Base-by-base conservation (phyloP, 2,888 invertebrate genomes). In the Apoderus coryli region DNA sequence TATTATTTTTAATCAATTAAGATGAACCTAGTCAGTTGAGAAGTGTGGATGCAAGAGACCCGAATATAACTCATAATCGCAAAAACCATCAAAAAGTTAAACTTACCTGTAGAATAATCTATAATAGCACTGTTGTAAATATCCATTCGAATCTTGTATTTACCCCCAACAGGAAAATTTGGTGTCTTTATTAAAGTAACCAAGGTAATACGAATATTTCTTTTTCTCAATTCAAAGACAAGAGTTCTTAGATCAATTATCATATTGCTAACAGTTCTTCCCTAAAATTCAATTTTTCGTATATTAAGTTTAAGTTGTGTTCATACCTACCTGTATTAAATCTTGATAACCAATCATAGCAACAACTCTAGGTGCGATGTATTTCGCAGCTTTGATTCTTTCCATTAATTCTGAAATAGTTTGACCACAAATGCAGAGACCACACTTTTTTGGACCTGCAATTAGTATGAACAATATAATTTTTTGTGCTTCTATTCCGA, bases 271-370 rank as follows among this genome's bases (percentile, higher is more conserved):
- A 47, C 45, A 28, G 38, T 45, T 28, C 36, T 35, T 27, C 44
- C 43, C 48, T 47, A 35, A 38, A 37, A 34, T 5, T 4, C 32
- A 30, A 23, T 15, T 3, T 31, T 10, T 27, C n/a, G 6, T 19
- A 19, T n/a, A n/a, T n/a, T n/a, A n/a, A n/a, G n/a, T n/a, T n/a
- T n/a, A n/a, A n/a, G n/a, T n/a, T n/a, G n/a, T n/a, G n/a, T n/a
- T n/a, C n/a, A 12, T 19, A 23, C 32, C 34, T 38, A 48, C 47
- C 38, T 33, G 29, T 29, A 47, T 16, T 23, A 49, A 40, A 37
- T 50, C 49, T 16, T 42, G 41, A 32, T 46, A 43, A 29, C 49
- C 49, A 34, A 49, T 45, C 47, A 48, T 48, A 15, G 49, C 44
- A 4, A 49, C 46, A 9, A 49, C 48, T 38, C 48, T 39, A 6